Evolutionary conservation across 2,113 vertebrate species (phyloP).

Genomic region (Lanius ludovicianus): DNA sequence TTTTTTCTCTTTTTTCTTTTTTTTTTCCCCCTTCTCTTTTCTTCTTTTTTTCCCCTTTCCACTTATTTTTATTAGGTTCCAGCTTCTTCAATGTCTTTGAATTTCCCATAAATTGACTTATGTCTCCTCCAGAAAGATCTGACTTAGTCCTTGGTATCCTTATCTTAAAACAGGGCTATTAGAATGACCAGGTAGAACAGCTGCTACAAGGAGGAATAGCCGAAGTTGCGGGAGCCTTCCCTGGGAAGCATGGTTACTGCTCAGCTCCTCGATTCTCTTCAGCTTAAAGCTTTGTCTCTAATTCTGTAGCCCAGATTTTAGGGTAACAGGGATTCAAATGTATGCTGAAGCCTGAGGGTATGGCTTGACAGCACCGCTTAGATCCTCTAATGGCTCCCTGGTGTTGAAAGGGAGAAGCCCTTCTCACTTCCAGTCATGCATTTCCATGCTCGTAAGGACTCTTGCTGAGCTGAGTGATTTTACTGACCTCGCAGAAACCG

Average conservation of each 20-base stretch:
- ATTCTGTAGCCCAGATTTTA: not conserved
- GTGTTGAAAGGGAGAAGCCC: not conserved
- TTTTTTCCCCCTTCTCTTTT: no score
- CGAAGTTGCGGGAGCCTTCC: not conserved
- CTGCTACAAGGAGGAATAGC: not conserved
- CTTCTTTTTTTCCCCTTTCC: accelerated
- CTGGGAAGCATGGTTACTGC: not conserved
- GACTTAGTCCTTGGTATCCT: not conserved
- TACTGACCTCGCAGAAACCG: not conserved
- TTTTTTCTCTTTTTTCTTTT: accelerated
- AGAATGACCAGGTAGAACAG: not conserved
- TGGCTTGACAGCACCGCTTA: not conserved
- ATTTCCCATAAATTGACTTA: not conserved
- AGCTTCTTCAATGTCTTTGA: not conserved
- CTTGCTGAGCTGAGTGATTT: not conserved
- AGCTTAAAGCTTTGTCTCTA: not conserved
- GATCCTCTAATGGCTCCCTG: not conserved
- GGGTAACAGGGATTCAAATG: not conserved
- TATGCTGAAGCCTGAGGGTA: not conserved
- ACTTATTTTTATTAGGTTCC: not conserved
- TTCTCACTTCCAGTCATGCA: not conserved
- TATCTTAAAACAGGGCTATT: not conserved
- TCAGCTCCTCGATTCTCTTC: not conserved
- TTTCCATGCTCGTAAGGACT: not conserved
- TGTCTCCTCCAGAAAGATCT: not conserved